Base-by-base conservation (phyloP, 2,888 invertebrate genomes). In the Standfussiana lucernea region DNA sequence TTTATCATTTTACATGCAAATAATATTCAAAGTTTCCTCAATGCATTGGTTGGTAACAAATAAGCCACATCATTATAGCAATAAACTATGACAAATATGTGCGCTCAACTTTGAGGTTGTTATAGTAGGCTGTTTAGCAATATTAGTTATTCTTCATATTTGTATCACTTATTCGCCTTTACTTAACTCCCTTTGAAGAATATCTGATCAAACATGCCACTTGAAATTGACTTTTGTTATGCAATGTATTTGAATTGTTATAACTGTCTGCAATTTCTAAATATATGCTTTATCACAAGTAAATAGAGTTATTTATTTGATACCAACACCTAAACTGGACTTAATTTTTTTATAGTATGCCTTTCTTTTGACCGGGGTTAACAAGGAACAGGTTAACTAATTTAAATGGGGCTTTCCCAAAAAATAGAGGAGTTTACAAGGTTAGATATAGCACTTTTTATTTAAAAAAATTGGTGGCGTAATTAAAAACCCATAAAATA, bases 21-120 rank as follows among this genome's bases (percentile, higher is more conserved):
- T 72, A 72, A 37, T 72, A 11, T 45, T 47, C 37, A 35, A n/a
- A n/a, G n/a, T 73, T 78, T 75, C 78, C 75, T 66, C 18, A 78
- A 24, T 79, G 3, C 0, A 18, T 78, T 66, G 21, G 24, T 66
- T 67, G 47, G 28, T 78, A 50, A n/a, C 32, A 78, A 45, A 28
- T 45, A 59, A 37, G 2, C 45, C 24, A 76, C 37, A 59, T 47
- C 4, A 47, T 42, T 71, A 32, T 18, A 45, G 40, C 37, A 45
- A 37, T 72, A 37, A 72, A 45, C 15, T 28, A 67, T 7, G 28
- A 37, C 28, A 72, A 69, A 35, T 11, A 45, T 21, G 6, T 37
- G 47, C 7, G 15, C 6, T 21, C 42, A 32, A 45, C n/a, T 72
- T 72, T 37, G 37, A 47, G 10, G 7, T 47, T 71, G 15, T 61